Evolutionary conservation across 2,888 invertebrate genomes (phyloP).

Genomic region (Prostheceraeus crozeri): DNA sequence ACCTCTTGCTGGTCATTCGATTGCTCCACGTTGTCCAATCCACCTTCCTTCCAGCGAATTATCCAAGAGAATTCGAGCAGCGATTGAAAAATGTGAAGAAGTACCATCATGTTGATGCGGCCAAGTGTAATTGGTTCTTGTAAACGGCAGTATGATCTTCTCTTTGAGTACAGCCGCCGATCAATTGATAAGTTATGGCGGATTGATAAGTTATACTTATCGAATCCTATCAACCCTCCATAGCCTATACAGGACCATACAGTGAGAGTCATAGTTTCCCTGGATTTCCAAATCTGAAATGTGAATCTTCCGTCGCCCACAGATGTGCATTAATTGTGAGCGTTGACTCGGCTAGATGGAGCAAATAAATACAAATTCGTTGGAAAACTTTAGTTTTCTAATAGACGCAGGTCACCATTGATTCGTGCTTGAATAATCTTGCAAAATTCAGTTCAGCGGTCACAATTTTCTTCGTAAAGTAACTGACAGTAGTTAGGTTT

Average conservation of each 20-base stretch:
- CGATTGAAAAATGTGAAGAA: conserved; percentile 13
- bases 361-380: conserved; percentile 14
- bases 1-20: no score
- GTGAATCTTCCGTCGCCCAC: conserved; percentile 1
- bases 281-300: conserved; percentile 23
- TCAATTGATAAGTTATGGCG: no score
- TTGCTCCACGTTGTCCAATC: no score
- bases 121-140: conserved; percentile 25
- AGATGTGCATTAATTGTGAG: conserved; percentile 20
- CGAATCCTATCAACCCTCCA: conserved; percentile 16
- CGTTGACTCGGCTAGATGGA: conserved; percentile 21
- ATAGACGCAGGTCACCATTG: conserved; percentile 19
- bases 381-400: conserved; percentile 15
- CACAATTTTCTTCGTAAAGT: no score
- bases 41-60: no score
- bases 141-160: conserved; percentile 27
- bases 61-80: conserved; percentile 6
- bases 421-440: conserved; percentile 13
- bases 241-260: not conserved
- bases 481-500: conserved; percentile 16
- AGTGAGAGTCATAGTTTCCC: conserved; percentile 12
- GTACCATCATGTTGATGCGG: conserved; percentile 15
- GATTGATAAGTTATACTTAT: no score
- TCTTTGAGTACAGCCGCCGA: conserved; percentile 29
- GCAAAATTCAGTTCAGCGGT: conserved; percentile 11